phyloP scores from a whole-genome alignment of 2,888 invertebrate species.

The Hydriomena furcata region DNA sequence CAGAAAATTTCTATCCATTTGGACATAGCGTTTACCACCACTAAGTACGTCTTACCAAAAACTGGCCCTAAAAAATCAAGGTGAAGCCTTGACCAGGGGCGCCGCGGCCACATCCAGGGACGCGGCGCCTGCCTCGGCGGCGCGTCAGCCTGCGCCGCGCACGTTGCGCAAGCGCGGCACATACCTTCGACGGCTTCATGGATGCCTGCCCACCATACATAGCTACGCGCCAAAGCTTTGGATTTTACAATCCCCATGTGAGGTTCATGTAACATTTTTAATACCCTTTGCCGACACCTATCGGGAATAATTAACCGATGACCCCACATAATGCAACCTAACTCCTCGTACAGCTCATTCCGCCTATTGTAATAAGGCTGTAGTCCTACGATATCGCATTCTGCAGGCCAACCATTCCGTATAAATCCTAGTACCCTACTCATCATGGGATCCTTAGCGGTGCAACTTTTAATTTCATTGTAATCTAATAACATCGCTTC shows the following conservation, averaged over 20 bases:
- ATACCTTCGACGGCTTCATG: constrained; percentile 23
- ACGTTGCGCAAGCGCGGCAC: constrained; percentile 19
- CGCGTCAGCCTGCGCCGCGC: constrained; percentile 12
- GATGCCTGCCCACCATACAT: constrained; percentile 26
- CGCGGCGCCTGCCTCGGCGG: constrained; percentile 24
- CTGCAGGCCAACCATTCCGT: constrained; percentile 32
- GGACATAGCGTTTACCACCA: constrained; percentile 23
- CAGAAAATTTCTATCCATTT: constrained; percentile 36
- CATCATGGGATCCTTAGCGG: constrained; percentile 22
- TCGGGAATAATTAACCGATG: constrained; percentile 27
- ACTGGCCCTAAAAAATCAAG: constrained; percentile 27
- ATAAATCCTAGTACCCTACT: constrained; percentile 25
- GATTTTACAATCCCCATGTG: constrained; percentile 32
- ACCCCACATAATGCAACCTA: constrained; percentile 26
- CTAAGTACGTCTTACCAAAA: constrained; percentile 19
- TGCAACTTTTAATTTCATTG: constrained; percentile 15
- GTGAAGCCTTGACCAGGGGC: constrained; percentile 18
- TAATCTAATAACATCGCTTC: constrained; percentile 25
- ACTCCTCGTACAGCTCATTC: constrained; percentile 1
- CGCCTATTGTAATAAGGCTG: background rate
- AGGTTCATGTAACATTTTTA: constrained; percentile 16
- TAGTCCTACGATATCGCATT: constrained; percentile 6
- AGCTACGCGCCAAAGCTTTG: constrained; percentile 25
- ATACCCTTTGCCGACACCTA: constrained; percentile 1
- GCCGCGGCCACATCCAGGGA: constrained; percentile 17